A percentile compares a stretch with the other conserved stretches of the same genome.
phyloP scores from a whole-genome alignment of 2,888 invertebrate species.

The Eledona agricola region DNA sequence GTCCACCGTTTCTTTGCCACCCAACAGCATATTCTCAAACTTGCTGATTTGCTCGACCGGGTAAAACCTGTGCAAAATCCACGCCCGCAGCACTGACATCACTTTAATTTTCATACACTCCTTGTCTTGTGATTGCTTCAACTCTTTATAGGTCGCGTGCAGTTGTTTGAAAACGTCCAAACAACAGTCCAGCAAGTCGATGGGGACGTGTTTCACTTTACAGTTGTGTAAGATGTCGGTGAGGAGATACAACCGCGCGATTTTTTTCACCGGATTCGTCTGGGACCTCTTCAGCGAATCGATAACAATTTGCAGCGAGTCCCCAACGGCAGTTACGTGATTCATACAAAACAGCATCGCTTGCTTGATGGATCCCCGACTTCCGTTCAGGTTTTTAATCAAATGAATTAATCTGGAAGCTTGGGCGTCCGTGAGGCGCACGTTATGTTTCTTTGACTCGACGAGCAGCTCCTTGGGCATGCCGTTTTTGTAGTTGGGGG shows the following conservation, averaged over 20 bases:
- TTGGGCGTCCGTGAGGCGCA: conserved; percentile 78
- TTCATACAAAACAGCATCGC: conserved; percentile 98
- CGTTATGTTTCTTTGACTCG: conserved; percentile 71
- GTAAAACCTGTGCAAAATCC: conserved; percentile 96
- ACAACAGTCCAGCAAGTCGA: conserved; percentile 73
- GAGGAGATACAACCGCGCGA: conserved; percentile 91
- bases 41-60: conserved; percentile 80
- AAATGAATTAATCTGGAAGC: conserved; percentile 88
- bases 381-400: conserved; percentile 82
- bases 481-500: conserved; percentile 90
- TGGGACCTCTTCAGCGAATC: conserved; percentile 81
- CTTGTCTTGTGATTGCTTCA: conserved; percentile 82
- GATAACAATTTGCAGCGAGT: conserved; percentile 87
- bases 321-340: conserved; percentile 92
- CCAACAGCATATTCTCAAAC: conserved; percentile 72
- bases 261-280: conserved; percentile 79
- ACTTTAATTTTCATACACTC: conserved; percentile 91
- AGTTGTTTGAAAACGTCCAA: conserved; percentile 78
- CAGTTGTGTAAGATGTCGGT: conserved; percentile 97
- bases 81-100: conserved; percentile 86
- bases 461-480: conserved; percentile 92
- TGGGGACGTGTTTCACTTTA: conserved; percentile 83
- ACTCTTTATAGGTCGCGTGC: conserved; percentile 71
- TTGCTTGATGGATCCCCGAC: conserved; percentile 88
- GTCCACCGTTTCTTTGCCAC: conserved; percentile 18